Percentiles rank a stretch among this genome's conserved stretches.
Evolutionary conservation across 1,140 invertebrate species (phyloP).

Genomic region (Trachymyrmex cornetzi): DNA sequence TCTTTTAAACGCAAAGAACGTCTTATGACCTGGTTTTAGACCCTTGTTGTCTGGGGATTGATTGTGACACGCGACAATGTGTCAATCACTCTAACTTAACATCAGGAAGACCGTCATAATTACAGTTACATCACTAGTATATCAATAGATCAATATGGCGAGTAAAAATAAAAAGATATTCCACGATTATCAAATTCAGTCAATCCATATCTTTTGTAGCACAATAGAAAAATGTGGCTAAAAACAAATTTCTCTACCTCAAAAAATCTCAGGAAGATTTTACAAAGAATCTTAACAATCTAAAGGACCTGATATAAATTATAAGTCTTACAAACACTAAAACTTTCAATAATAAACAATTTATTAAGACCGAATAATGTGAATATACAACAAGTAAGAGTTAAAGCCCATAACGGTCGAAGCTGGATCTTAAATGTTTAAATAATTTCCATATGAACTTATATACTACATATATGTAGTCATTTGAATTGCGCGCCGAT

Average conservation of each 20-base stretch:
- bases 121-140: conserved; percentile 51
- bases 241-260: background rate
- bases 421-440: too few species aligned
- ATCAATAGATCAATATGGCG: background rate
- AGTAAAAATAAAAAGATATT: conserved; percentile 22
- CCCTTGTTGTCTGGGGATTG: background rate
- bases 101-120: conserved; percentile 13
- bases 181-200: background rate
- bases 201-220: background rate
- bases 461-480: too few species aligned
- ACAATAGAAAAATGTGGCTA: background rate
- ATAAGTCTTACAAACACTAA: background rate
- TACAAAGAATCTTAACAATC: background rate
- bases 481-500: too few species aligned
- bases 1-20: too few species aligned
- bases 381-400: too few species aligned
- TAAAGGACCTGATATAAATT: background rate
- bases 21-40: background rate
- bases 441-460: too few species aligned
- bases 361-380: too few species aligned
- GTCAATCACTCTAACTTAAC: conserved; percentile 1
- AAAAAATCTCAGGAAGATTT: background rate
- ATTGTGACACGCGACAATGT: conserved; percentile 24
- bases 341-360: background rate
- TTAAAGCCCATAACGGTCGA: too few species aligned